Conservation (phyloP, 2,888 invertebrate genomes). For the Aphodius sticticus region DNA sequence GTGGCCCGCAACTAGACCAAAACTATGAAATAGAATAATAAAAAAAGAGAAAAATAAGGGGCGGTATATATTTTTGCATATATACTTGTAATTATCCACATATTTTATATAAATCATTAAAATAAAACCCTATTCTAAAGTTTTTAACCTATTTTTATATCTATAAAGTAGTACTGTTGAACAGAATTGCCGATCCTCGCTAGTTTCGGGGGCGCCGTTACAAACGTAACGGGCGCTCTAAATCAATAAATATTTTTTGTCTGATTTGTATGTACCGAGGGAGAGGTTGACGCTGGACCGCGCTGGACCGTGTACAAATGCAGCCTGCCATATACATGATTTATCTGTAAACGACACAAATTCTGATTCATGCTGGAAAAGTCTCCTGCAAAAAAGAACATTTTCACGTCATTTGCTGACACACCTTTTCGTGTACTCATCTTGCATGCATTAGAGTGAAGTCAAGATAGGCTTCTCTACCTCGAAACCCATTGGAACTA, state of each 20-base stretch:
- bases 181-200: constrained; percentile 29
- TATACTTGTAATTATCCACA: constrained; percentile 9
- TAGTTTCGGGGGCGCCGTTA: constrained; percentile 5
- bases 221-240: constrained; percentile 22
- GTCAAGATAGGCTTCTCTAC: background rate
- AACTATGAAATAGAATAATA: constrained; percentile 29
- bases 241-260: constrained; percentile 25
- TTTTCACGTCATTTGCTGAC: constrained; percentile 26
- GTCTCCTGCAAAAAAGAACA: background rate
- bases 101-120: constrained; percentile 36
- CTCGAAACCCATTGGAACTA: constrained; percentile 8
- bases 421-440: background rate
- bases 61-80: background rate
- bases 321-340: constrained; percentile 42
- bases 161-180: constrained; percentile 31
- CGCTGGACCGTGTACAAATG: constrained; percentile 47
- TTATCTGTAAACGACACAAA: constrained; percentile 24
- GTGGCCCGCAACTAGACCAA: constrained; percentile 25
- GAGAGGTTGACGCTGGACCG: constrained; percentile 45
- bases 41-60: constrained; percentile 33
- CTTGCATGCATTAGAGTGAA: background rate
- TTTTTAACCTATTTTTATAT: constrained; percentile 33
- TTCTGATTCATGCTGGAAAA: constrained; percentile 16
- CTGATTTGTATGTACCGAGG: background rate
- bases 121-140: constrained; percentile 42